Conservation (phyloP, 2,888 invertebrate species). For the Celastrina argiolus region DNA sequence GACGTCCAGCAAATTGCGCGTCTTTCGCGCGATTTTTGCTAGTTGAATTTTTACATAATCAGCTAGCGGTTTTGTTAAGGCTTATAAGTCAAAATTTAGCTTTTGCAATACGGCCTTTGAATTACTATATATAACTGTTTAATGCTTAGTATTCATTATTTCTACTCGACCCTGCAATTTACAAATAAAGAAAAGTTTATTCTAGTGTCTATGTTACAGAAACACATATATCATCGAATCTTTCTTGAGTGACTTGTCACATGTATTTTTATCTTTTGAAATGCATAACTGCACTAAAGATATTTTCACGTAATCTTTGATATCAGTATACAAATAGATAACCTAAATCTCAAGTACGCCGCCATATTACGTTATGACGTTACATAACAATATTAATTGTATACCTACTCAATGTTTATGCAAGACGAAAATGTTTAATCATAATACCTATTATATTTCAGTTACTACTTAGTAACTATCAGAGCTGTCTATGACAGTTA, state of each 20-base stretch:
- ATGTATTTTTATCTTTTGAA: conserved; percentile 2
- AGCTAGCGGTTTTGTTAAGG: too few relatives aligned
- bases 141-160: too few relatives aligned
- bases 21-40: too few relatives aligned
- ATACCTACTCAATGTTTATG: background rate
- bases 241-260: background rate
- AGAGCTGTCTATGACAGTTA: background rate
- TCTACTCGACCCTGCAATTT: too few relatives aligned
- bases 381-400: background rate
- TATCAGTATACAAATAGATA: conserved; percentile 22
- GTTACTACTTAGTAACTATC: background rate
- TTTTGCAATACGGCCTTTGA: too few relatives aligned
- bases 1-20: too few relatives aligned
- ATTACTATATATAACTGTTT: too few relatives aligned
- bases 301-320: conserved; percentile 17
- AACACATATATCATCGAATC: too few relatives aligned
- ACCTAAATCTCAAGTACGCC: conserved; percentile 11
- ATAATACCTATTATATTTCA: background rate
- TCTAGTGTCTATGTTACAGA: too few relatives aligned
- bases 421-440: background rate
- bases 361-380: background rate
- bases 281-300: conserved; percentile 20
- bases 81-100: too few relatives aligned
- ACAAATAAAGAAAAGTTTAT: too few relatives aligned
- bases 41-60: too few relatives aligned